A percentile compares a stretch with the other conserved stretches of the same genome.
These are phyloP conservation scores for Caenorhabditis latens DNA, from an alignment of 1,140 invertebrate species.

Conservation along the genomic window DNA sequence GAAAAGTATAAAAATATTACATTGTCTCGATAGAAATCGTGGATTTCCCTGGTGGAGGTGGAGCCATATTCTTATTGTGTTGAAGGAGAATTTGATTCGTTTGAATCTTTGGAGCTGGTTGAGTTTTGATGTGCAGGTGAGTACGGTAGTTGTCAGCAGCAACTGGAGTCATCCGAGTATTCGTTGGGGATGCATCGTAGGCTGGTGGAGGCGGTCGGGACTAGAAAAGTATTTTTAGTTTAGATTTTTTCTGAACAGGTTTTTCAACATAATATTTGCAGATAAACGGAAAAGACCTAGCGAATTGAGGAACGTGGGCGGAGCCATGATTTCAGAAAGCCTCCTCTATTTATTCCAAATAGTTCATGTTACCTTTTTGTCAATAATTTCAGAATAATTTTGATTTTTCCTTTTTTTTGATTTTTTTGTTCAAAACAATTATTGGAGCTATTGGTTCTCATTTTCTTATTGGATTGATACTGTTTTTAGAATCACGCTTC, in stretches of 20 bases:
- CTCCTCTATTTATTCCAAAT: too few species aligned
- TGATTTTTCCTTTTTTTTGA: too few species aligned
- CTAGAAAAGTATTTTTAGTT: neutral
- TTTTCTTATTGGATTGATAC: too few species aligned
- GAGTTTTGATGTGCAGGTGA: slow-evolving; percentile 51
- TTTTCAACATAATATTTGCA: too few species aligned
- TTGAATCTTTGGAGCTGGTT: slow-evolving; percentile 5
- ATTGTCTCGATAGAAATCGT: slow-evolving; percentile 54
- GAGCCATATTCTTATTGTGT: slow-evolving; percentile 26
- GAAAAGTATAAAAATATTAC: neutral
- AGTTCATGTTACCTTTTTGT: too few species aligned
- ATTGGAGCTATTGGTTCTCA: too few species aligned
- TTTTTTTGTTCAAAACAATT: too few species aligned
- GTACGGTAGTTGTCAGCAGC: slow-evolving; percentile 53
- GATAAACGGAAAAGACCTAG: too few species aligned
- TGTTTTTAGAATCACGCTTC: too few species aligned
- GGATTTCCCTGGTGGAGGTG: slow-evolving; percentile 41
- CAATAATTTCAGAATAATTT: too few species aligned
- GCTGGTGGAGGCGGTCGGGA: slow-evolving; percentile 48
- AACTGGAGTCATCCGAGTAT: slow-evolving; percentile 51
- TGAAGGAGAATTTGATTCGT: neutral
- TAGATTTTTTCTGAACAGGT: neutral
- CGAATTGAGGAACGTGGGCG: too few species aligned
- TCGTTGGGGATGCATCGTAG: slow-evolving; percentile 7
- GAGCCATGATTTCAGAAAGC: too few species aligned